phyloP scores from a whole-genome alignment of 2,888 invertebrate species.

The Oscheius onirici region DNA sequence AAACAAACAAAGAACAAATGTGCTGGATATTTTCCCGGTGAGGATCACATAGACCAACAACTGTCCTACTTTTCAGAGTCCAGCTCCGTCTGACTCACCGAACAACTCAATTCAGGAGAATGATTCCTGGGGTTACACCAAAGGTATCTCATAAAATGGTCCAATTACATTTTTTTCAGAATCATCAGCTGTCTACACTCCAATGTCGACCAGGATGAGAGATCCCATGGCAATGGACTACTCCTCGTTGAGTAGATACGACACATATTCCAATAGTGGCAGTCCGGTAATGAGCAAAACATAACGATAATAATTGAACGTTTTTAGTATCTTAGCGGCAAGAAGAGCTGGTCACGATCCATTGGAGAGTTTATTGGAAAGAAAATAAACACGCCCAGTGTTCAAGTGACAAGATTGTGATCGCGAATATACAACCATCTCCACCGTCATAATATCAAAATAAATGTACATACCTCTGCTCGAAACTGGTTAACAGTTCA shows the following conservation, averaged over 20 bases:
- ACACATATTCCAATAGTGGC: constrained; percentile 20
- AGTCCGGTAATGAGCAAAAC: background rate
- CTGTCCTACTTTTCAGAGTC: constrained; percentile 10
- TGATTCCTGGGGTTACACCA: constrained; percentile 21
- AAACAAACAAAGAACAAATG: constrained; percentile 47
- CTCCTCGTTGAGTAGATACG: constrained; percentile 31
- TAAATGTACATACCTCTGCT: too few relatives aligned
- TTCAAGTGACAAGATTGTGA: constrained; percentile 28
- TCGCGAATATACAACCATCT: too few relatives aligned
- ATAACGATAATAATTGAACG: too few relatives aligned
- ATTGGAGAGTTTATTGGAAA: constrained; percentile 27
- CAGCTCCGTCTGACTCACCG: constrained; percentile 14
- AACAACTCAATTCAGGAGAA: constrained; percentile 21
- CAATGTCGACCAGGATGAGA: constrained; percentile 29
- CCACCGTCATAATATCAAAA: too few relatives aligned
- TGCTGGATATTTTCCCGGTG: constrained; percentile 53
- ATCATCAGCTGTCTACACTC: constrained; percentile 28
- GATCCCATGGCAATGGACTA: constrained; percentile 19
- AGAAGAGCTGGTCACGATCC: constrained; percentile 30
- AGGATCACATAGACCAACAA: background rate
- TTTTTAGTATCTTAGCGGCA: constrained; percentile 19
- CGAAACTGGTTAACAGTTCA: too few relatives aligned
- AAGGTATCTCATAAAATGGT: background rate
- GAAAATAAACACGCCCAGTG: constrained; percentile 17
- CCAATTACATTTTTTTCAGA: background rate